These are phyloP conservation scores for Brachyhypopomus occidentalis DNA, from an alignment of 2,113 vertebrate species.

Conservation along the genomic window DNA sequence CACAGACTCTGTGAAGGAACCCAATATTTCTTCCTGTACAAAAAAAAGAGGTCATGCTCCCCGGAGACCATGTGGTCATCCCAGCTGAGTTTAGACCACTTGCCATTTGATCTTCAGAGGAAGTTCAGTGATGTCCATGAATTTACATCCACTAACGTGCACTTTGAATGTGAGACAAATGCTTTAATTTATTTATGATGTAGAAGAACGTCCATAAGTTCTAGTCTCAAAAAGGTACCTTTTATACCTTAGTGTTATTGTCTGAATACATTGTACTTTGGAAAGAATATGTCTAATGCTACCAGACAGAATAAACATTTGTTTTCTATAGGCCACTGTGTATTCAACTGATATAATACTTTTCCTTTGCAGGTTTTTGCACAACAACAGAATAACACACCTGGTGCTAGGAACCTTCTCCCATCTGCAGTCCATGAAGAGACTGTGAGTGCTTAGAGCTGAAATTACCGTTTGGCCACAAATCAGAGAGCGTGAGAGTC, in stretches of 20 bases:
- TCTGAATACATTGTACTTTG: not conserved
- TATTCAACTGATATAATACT: constrained; percentile 1
- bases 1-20: constrained; percentile 22
- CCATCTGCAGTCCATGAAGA: constrained; percentile 93
- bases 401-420: constrained; percentile 91
- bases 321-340: too few relatives aligned
- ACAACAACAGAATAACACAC: constrained; percentile 96
- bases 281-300: not conserved
- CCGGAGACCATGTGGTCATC: not conserved
- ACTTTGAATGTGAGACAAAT: not conserved
- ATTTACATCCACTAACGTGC: not conserved
- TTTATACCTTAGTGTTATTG: not conserved
- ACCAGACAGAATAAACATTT: not conserved
- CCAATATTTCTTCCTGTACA: constrained; percentile 27
- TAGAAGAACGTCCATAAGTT: not conserved
- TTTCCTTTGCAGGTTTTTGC: constrained; percentile 85
- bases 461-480: not conserved
- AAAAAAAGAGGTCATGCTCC: constrained; percentile 25
- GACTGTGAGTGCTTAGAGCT: constrained; percentile 87
- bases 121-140: not conserved
- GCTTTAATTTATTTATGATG: not conserved
- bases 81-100: not conserved
- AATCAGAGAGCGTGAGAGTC: not conserved
- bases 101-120: not conserved
- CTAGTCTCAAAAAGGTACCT: not conserved